These are phyloP conservation scores for Cyanoliseus patagonus DNA, from an alignment of 2,113 vertebrate species.

Conservation along the genomic window DNA sequence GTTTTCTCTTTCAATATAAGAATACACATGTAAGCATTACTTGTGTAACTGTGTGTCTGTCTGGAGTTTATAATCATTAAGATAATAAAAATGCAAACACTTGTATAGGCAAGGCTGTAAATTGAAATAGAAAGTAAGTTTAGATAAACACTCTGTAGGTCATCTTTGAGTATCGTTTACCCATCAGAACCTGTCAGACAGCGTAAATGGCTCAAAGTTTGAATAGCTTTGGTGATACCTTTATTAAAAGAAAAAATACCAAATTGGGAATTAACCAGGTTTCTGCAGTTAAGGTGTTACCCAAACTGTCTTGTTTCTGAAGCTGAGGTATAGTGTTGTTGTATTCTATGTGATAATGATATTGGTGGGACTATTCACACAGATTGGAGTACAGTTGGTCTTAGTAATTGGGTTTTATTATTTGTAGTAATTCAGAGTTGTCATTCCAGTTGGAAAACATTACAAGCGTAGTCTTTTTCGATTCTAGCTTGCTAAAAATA, in stretches of 20 bases:
- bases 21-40: neutral
- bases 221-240: neutral
- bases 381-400: neutral
- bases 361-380: neutral
- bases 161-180: neutral
- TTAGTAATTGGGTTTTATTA: neutral
- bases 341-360: neutral
- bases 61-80: neutral
- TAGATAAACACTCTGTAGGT: neutral
- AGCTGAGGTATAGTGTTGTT: neutral
- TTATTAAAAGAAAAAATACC: neutral
- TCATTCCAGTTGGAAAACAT: neutral
- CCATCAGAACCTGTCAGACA: neutral
- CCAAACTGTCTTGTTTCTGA: neutral
- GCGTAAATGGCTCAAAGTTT: neutral
- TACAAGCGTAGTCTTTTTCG: neutral
- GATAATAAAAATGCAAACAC: neutral
- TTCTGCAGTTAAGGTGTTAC: neutral
- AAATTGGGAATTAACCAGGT: neutral
- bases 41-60: neutral
- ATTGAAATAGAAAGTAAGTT: neutral
- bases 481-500: neutral
- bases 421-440: neutral
- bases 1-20: neutral
- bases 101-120: neutral